phyloP scores from a whole-genome alignment of 2,113 vertebrate genomes.

The Falco punctatus region DNA sequence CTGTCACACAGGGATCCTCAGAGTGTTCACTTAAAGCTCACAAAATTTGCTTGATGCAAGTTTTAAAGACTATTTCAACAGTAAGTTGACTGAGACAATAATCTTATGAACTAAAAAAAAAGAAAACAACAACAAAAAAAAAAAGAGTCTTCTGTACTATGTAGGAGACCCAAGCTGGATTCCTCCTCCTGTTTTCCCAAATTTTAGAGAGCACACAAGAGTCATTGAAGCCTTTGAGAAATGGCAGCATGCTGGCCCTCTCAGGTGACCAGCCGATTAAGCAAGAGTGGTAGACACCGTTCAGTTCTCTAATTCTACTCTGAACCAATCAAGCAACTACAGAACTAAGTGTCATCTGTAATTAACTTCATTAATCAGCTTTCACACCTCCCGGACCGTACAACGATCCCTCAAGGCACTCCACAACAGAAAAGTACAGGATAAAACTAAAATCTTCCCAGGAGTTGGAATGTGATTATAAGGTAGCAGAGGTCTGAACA shows the following conservation, averaged over 20 bases:
- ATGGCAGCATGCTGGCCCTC: neutral
- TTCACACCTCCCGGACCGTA: neutral
- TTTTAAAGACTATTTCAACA: neutral
- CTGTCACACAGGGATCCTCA: neutral
- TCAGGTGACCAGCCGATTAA: neutral
- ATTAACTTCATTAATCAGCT: neutral
- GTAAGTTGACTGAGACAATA: neutral
- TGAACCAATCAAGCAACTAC: neutral
- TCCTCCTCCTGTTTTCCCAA: neutral
- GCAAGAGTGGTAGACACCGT: neutral
- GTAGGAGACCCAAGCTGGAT: neutral
- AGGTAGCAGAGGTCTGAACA: neutral
- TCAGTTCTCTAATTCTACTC: neutral
- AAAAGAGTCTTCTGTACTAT: neutral
- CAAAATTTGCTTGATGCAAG: neutral
- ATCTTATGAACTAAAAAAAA: neutral
- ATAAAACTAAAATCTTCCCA: neutral
- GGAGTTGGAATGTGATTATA: neutral
- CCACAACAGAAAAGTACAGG: neutral
- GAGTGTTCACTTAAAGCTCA: neutral
- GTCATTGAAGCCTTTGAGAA: neutral
- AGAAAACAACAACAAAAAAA: too few species aligned
- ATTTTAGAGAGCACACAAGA: neutral
- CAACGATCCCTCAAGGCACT: neutral
- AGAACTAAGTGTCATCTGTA: neutral